phyloP scores from a whole-genome alignment of 2,888 invertebrate genomes.

The Bimastos eiseni region DNA sequence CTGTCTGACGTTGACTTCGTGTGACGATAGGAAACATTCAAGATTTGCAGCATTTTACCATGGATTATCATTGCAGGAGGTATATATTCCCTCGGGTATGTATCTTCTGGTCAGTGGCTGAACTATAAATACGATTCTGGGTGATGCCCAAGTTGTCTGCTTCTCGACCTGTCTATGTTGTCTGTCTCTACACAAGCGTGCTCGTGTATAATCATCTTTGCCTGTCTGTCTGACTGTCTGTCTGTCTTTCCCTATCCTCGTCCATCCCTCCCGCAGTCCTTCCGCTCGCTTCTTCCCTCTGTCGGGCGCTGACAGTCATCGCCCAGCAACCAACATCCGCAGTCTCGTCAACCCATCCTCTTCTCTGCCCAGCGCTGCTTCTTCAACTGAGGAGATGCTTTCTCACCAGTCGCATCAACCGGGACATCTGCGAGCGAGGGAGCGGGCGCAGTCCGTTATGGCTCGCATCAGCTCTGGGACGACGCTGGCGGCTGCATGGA shows the following conservation, averaged over 20 bases:
- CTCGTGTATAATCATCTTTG: not conserved
- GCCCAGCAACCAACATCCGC: not conserved
- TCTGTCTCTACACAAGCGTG: not conserved
- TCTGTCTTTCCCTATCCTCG: not conserved
- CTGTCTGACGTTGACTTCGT: too few relatives aligned
- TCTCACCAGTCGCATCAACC: not conserved
- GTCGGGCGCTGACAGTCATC: not conserved
- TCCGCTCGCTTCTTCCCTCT: slow-evolving; percentile 1
- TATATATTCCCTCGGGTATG: not conserved
- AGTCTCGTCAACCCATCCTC: not conserved
- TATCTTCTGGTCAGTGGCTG: not conserved
- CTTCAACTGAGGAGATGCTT: slow-evolving; percentile 13
- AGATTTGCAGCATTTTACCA: too few relatives aligned
- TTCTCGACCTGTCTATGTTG: not conserved
- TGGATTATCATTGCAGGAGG: not conserved
- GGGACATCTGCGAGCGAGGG: not conserved
- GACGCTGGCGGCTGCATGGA: not conserved
- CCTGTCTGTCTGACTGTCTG: not conserved
- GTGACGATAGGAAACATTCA: too few relatives aligned
- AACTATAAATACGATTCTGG: not conserved
- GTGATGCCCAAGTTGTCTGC: not conserved
- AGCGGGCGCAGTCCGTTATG: not conserved
- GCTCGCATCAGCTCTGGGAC: not conserved
- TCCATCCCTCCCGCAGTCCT: not conserved
- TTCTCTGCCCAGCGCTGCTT: not conserved